Percentiles rank a stretch among this genome's conserved stretches.
These are phyloP conservation scores for Merluccius polli DNA, from an alignment of 2,797 vertebrate genomes.

Conservation along the genomic window DNA sequence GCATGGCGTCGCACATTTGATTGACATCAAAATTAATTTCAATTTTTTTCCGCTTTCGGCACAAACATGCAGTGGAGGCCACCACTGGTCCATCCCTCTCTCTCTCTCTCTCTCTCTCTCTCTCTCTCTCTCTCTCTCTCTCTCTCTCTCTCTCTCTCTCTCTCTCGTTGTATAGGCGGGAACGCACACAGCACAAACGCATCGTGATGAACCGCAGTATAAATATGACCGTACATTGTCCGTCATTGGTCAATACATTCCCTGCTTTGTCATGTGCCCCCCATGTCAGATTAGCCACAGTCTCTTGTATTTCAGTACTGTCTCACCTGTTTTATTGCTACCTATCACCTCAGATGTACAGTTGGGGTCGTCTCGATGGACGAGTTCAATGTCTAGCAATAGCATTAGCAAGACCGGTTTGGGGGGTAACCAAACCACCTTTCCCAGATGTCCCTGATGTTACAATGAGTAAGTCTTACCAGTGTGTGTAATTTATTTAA, in stretches of 20 bases:
- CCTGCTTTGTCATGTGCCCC: conserved; percentile 48
- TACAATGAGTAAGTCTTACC: conserved; percentile 54
- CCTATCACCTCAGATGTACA: background rate
- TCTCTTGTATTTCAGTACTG: conserved; percentile 27
- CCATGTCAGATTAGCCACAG: conserved; percentile 46
- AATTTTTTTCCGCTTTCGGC: background rate
- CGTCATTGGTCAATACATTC: conserved; percentile 46
- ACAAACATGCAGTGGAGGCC: background rate
- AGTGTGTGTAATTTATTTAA: conserved; percentile 64
- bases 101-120: too few relatives aligned
- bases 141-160: too few relatives aligned
- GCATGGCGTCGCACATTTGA: background rate
- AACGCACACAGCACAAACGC: background rate
- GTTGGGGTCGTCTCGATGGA: conserved; percentile 30
- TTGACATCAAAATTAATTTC: background rate
- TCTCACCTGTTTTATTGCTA: conserved; percentile 20
- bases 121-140: too few relatives aligned
- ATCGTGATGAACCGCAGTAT: background rate
- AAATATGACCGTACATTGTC: conserved; percentile 7
- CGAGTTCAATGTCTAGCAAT: conserved; percentile 27
- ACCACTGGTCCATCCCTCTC: background rate
- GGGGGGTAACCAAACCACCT: conserved; percentile 40
- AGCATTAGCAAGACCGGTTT: conserved; percentile 14
- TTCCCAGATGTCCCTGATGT: conserved; percentile 25
- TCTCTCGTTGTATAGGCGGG: background rate